Conservation (phyloP, 2,888 invertebrate species). For the Archips xylosteana region DNA sequence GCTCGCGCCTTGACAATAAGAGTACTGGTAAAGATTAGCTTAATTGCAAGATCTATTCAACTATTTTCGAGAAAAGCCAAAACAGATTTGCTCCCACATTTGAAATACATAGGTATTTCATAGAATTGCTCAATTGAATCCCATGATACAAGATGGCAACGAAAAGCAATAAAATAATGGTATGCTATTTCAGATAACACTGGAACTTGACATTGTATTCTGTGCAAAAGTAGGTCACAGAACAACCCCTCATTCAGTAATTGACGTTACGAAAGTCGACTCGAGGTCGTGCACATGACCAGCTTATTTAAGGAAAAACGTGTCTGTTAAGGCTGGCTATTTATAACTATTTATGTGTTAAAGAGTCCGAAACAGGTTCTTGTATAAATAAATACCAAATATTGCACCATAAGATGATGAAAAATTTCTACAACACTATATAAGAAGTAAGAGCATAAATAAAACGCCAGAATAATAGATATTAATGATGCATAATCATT, state of each 20-base stretch:
- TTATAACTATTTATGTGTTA: neutral
- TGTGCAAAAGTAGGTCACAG: neutral
- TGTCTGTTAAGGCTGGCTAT: neutral
- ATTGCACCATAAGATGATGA: neutral
- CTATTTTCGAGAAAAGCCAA: no score
- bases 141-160: neutral
- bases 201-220: neutral
- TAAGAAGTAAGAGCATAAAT: no score
- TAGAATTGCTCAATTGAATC: neutral
- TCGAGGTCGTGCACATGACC: neutral
- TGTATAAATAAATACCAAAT: neutral
- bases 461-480: no score
- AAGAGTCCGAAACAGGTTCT: neutral
- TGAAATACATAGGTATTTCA: neutral
- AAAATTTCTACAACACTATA: neutral
- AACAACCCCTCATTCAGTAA: constrained; percentile 10
- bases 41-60: no score
- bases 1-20: no score
- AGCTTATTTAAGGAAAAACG: constrained; percentile 18
- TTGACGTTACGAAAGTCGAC: constrained; percentile 17
- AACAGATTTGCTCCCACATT: no score
- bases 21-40: no score
- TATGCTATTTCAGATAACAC: neutral
- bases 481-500: no score
- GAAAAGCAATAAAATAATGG: neutral